phyloP scores from a whole-genome alignment of 2,797 vertebrate genomes.

The Parauchenoglanis ngamensis region DNA sequence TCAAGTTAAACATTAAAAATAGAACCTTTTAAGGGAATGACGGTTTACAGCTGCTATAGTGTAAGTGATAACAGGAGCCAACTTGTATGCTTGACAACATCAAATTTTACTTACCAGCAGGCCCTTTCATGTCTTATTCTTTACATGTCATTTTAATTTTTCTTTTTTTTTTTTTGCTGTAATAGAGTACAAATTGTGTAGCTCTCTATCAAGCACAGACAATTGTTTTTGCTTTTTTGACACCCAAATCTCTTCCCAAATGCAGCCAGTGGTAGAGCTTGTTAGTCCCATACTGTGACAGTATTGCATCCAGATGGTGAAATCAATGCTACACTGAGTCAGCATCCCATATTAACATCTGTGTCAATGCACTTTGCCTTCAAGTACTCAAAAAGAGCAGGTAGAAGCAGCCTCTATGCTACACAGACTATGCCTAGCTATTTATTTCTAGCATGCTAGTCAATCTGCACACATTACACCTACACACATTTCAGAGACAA shows the following conservation, averaged over 20 bases:
- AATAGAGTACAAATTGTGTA: not conserved
- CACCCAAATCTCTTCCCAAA: slow-evolving; percentile 2
- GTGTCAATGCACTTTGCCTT: slow-evolving; percentile 5
- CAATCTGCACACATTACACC: not conserved
- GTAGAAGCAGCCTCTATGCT: not conserved
- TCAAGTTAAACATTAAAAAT: not conserved
- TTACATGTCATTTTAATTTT: too few species aligned
- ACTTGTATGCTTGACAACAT: not conserved
- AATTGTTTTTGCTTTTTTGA: not conserved
- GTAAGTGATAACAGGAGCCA: not conserved
- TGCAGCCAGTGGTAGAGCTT: slow-evolving; percentile 22
- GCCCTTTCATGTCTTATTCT: not conserved
- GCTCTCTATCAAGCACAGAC: not conserved
- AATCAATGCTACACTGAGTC: slow-evolving; percentile 10
- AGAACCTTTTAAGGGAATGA: not conserved
- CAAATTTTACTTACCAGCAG: not conserved
- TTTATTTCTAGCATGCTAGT: slow-evolving; percentile 4
- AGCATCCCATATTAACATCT: slow-evolving; percentile 13
- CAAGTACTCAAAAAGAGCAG: not conserved
- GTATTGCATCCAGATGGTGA: slow-evolving; percentile 30
- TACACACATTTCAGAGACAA: not conserved
- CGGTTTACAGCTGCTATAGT: not conserved
- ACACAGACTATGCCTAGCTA: not conserved
- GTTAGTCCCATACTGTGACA: slow-evolving; percentile 23
- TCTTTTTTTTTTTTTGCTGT: not conserved